Conservation (phyloP, 2,888 invertebrate genomes). For the Thymelicus acteon region DNA sequence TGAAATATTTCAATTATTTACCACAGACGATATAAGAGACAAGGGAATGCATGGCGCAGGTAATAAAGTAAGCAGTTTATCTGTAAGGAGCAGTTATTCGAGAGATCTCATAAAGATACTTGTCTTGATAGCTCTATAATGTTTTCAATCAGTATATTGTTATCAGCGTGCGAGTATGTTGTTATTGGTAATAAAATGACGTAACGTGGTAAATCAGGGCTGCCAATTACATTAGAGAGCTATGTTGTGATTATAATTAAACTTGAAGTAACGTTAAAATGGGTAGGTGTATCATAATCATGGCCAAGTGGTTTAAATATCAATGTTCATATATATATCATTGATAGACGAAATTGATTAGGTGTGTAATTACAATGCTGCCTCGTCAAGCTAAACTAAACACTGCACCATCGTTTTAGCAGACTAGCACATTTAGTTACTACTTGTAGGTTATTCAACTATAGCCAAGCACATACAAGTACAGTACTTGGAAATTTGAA, state of each 20-base stretch:
- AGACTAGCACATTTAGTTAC: too few species aligned
- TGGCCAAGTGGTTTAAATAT: too few species aligned
- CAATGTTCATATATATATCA: too few species aligned
- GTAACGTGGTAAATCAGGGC: neutral
- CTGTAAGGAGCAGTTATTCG: constrained; percentile 26
- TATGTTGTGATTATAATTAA: neutral
- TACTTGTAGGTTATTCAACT: neutral
- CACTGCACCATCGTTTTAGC: too few species aligned
- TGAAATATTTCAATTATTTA: constrained; percentile 6
- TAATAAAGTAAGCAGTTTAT: constrained; percentile 21
- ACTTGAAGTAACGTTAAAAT: too few species aligned
- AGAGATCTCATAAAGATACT: constrained; percentile 31
- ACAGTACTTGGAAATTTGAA: constrained; percentile 1
- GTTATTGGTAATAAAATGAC: constrained; percentile 13
- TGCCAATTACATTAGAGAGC: neutral
- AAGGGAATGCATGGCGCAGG: constrained; percentile 9
- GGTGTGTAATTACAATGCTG: too few species aligned
- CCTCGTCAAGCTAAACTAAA: too few species aligned
- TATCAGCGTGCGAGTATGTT: constrained; percentile 1
- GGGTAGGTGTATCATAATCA: too few species aligned
- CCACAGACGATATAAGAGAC: constrained; percentile 4
- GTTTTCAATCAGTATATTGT: constrained; percentile 32
- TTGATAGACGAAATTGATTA: too few species aligned
- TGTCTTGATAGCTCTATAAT: constrained; percentile 32
- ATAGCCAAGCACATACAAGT: neutral